Evolutionary conservation across 2,797 vertebrate genomes (phyloP), one percentile per base, ranked within the genome.

Genomic region (Oceanodroma leucorhoa): DNA sequence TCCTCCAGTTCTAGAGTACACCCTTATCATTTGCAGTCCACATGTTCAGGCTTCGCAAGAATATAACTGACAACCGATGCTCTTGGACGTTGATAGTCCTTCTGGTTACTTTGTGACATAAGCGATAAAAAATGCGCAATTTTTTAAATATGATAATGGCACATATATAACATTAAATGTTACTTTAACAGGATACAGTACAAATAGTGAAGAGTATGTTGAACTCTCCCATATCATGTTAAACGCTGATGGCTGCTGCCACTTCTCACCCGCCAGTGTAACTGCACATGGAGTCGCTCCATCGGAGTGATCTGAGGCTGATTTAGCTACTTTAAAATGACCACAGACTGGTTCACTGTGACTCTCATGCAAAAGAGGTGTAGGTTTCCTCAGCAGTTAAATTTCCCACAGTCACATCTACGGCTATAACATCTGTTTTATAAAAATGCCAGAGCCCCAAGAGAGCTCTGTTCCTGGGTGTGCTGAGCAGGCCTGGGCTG

Each of bases 351-450:
- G 30, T 29, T 90, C 57, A 45, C 53, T 67, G 50, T 60, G 53
- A 70, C 92, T 83, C 65, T 90, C 4, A 24, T 46, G 65, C 48
- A 65, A 36, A 82, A 94, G 62, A 64, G 14, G 24, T 43, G 45
- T 61, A 53, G 36, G 24, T 79, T 95, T 90, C 51, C 57, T 77
- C 46, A 76, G 91, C 61, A 66, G 66, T 81, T 78, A 48, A 20
- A 80, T 93, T 83, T 91, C 62, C 84, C 34, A n/a, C 43, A 86
- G 62, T 75, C 30, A 30, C 29, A 81, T 83, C 55, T 85, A 51
- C 51, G 83, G 69, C 69, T 89, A 1, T 81, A 90, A 86, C 78
- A 89, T 67, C 79, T 95, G 71, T 75, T 93, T 93, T 94, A 45
- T 71, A 71, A 94, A 93, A 93, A 51, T 85, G n/a, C 55, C 41